These are phyloP conservation scores for Zonitis immaculata DNA, from an alignment of 2,888 invertebrate species.

Conservation along the genomic window DNA sequence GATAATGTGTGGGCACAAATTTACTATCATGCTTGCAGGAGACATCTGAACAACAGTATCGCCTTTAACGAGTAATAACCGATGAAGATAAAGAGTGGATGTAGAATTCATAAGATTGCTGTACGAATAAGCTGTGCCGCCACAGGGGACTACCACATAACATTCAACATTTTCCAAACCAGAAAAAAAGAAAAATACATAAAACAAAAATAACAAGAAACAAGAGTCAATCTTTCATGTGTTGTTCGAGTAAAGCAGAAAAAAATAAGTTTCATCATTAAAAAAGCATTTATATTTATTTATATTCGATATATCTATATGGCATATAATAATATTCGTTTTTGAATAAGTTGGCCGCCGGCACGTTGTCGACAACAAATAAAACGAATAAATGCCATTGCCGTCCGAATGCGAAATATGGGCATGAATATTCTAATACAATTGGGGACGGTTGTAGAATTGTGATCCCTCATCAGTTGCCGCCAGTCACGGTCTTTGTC, in stretches of 20 bases:
- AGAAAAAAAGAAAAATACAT: too few relatives aligned
- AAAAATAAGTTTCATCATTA: too few relatives aligned
- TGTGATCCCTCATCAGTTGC: constrained; percentile 28
- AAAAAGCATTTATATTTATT: too few relatives aligned
- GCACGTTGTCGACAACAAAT: constrained; percentile 5
- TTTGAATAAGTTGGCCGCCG: background rate
- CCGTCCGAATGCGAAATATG: constrained; percentile 24
- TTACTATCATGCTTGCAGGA: background rate
- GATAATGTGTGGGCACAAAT: background rate
- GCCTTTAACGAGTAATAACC: constrained; percentile 6
- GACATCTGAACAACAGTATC: background rate
- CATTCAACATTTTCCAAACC: background rate
- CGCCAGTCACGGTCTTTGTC: constrained; percentile 28
- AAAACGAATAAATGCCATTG: constrained; percentile 16
- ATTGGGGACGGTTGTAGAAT: constrained; percentile 9
- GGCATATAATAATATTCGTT: background rate
- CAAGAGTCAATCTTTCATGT: background rate
- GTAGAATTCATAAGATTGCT: constrained; percentile 12
- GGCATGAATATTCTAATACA: constrained; percentile 26
- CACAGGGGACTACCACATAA: constrained; percentile 7
- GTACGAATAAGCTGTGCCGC: constrained; percentile 19
- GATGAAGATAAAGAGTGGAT: constrained; percentile 12
- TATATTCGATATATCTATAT: background rate
- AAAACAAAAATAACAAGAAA: too few relatives aligned
- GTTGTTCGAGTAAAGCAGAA: too few relatives aligned